Evolutionary conservation across 2,888 invertebrate genomes (phyloP).

Genomic region (Troides oblongomaculatus): DNA sequence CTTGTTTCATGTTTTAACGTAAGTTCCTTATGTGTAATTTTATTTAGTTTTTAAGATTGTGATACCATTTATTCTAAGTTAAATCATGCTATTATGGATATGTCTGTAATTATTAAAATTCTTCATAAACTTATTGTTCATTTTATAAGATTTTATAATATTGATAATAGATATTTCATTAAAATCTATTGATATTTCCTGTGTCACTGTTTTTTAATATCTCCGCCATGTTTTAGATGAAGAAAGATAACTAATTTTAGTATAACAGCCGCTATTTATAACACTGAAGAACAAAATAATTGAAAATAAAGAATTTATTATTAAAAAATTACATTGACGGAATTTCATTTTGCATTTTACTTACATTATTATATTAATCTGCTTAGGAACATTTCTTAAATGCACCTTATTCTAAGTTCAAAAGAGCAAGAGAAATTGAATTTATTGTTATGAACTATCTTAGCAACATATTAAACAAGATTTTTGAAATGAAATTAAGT

Average conservation of each 20-base stretch:
- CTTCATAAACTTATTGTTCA: conserved; percentile 44
- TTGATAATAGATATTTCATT: conserved; percentile 55
- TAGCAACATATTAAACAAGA: too few species aligned
- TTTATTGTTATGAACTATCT: too few species aligned
- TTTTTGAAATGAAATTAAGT: too few species aligned
- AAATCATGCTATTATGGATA: conserved; percentile 59
- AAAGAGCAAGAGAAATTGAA: too few species aligned
- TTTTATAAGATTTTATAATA: conserved; percentile 56
- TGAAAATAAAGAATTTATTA: conserved; percentile 63
- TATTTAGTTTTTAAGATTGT: conserved; percentile 73
- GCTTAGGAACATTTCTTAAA: neutral
- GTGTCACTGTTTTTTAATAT: conserved; percentile 43
- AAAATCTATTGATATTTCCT: conserved; percentile 43
- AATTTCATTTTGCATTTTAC: conserved; percentile 38
- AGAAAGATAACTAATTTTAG: conserved; percentile 21
- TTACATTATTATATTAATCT: neutral
- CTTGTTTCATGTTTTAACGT: conserved; percentile 66
- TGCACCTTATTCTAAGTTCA: neutral
- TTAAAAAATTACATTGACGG: conserved; percentile 58
- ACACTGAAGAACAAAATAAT: conserved; percentile 54
- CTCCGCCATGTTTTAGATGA: conserved; percentile 41
- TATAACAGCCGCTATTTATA: conserved; percentile 30
- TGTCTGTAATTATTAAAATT: conserved; percentile 54
- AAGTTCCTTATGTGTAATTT: conserved; percentile 74
- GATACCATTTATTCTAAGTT: conserved; percentile 76